Conservation (phyloP, 2,888 invertebrate genomes). For the Drosophila koepferae region DNA sequence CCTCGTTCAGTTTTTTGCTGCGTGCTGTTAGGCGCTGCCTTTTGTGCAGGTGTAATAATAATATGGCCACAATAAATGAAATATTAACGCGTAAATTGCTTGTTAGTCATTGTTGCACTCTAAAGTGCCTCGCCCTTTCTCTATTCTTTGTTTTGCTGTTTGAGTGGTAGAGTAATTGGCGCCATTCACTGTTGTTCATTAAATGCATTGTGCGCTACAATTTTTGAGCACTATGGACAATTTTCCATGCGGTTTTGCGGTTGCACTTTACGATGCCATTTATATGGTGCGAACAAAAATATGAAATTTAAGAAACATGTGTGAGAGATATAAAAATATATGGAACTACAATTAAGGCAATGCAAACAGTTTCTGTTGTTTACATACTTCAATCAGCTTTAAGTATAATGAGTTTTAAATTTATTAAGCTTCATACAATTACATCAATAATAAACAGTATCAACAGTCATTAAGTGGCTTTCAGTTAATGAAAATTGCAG, state of each 20-base stretch:
- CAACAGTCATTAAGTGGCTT: no score
- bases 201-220: slow-evolving; percentile 45
- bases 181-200: slow-evolving; percentile 59
- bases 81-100: slow-evolving; percentile 35
- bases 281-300: slow-evolving; percentile 18
- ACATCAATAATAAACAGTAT: not conserved
- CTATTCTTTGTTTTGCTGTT: slow-evolving; percentile 29
- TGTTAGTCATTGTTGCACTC: slow-evolving; percentile 37
- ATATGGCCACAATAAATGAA: slow-evolving; percentile 56
- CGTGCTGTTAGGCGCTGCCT: slow-evolving; percentile 55
- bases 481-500: slow-evolving; percentile 16
- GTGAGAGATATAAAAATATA: no score
- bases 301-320: not conserved
- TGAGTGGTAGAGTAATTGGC: slow-evolving; percentile 53
- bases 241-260: slow-evolving; percentile 51
- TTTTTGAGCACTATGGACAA: slow-evolving; percentile 40
- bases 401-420: not conserved
- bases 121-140: slow-evolving; percentile 8
- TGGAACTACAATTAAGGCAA: not conserved
- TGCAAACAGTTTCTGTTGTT: not conserved
- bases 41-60: slow-evolving; percentile 61
- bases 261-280: slow-evolving; percentile 33
- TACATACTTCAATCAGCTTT: not conserved
- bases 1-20: slow-evolving; percentile 31
- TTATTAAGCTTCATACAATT: not conserved